These are phyloP conservation scores for Bhutanitis thaidina DNA, from an alignment of 2,888 invertebrate genomes.

Conservation along the genomic window DNA sequence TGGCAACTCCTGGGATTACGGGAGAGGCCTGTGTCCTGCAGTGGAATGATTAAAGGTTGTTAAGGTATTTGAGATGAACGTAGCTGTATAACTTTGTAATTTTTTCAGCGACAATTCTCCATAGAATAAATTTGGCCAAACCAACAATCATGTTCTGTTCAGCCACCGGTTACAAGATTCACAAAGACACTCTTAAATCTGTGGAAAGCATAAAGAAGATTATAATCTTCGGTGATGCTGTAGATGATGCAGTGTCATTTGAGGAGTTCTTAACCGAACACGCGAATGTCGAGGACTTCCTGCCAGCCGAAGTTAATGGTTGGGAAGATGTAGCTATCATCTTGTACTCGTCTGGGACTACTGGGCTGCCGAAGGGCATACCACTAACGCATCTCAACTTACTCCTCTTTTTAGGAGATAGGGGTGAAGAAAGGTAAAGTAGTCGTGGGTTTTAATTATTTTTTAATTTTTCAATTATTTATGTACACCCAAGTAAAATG, in stretches of 20 bases:
- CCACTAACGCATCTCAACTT: constrained; percentile 34
- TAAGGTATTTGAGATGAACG: no score
- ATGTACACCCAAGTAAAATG: no score
- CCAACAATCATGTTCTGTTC: constrained; percentile 38
- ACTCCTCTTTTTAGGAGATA: constrained; percentile 17
- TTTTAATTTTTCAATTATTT: no score
- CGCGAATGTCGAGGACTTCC: constrained; percentile 25
- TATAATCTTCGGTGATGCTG: constrained; percentile 27
- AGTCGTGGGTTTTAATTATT: no score
- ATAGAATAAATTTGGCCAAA: constrained; percentile 28
- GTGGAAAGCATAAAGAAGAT: constrained; percentile 20
- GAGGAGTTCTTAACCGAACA: constrained; percentile 28
- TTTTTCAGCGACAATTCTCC: constrained; percentile 32
- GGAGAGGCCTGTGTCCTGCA: no score
- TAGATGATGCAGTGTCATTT: constrained; percentile 22
- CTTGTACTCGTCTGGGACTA: constrained; percentile 38
- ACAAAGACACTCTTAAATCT: constrained; percentile 21
- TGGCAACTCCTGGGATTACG: no score
- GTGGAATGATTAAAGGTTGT: no score
- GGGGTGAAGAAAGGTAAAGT: not conserved
- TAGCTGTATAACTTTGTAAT: no score
- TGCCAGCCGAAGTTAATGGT: constrained; percentile 29
- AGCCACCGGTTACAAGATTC: constrained; percentile 21
- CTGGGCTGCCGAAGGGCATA: constrained; percentile 38
- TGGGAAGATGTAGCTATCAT: constrained; percentile 30